A percentile compares a stretch with the other conserved stretches of the same genome.
These are phyloP conservation scores for Polydrusus pterygomalis DNA, from an alignment of 2,888 invertebrate genomes.

Conservation along the genomic window DNA sequence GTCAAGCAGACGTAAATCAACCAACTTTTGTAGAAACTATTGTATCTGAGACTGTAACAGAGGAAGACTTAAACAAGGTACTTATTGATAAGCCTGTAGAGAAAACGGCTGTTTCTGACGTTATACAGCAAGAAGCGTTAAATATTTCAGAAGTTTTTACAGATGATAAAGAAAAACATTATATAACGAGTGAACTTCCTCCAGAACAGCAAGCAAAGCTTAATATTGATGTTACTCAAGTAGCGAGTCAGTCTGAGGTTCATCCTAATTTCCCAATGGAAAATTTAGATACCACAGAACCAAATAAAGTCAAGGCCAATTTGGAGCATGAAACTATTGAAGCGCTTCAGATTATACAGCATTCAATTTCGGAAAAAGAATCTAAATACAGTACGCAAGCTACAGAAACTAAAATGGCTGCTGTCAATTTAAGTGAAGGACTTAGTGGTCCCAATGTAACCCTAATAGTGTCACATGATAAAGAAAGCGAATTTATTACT, in stretches of 20 bases:
- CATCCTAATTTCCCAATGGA: slow-evolving; percentile 70
- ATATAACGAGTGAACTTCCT: slow-evolving; percentile 67
- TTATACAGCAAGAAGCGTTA: slow-evolving; percentile 72
- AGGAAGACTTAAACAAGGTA: slow-evolving; percentile 74
- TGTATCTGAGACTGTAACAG: slow-evolving; percentile 72
- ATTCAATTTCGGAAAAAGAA: slow-evolving; percentile 73
- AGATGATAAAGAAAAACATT: slow-evolving; percentile 73
- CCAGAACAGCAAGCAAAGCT: slow-evolving; percentile 71
- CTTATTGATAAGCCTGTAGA: slow-evolving; percentile 61
- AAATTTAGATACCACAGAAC: slow-evolving; percentile 64
- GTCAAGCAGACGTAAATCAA: slow-evolving; percentile 70
- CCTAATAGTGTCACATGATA: slow-evolving; percentile 71
- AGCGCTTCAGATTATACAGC: slow-evolving; percentile 74
- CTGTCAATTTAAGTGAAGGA: slow-evolving; percentile 66
- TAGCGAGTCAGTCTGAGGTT: slow-evolving; percentile 73
- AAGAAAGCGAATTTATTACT: slow-evolving; percentile 70
- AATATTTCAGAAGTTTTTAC: slow-evolving; percentile 73
- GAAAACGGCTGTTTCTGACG: slow-evolving; percentile 68
- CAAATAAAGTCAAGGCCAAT: slow-evolving; percentile 71
- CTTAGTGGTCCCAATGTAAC: slow-evolving; percentile 70
- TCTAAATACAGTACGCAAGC: slow-evolving; percentile 65
- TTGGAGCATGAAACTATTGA: slow-evolving; percentile 73
- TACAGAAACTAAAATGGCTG: slow-evolving; percentile 68
- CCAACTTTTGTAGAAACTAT: slow-evolving; percentile 73
- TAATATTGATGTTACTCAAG: slow-evolving; percentile 72